Conservation (phyloP, 2,888 invertebrate species). For the Drosophila vallismaia region DNA sequence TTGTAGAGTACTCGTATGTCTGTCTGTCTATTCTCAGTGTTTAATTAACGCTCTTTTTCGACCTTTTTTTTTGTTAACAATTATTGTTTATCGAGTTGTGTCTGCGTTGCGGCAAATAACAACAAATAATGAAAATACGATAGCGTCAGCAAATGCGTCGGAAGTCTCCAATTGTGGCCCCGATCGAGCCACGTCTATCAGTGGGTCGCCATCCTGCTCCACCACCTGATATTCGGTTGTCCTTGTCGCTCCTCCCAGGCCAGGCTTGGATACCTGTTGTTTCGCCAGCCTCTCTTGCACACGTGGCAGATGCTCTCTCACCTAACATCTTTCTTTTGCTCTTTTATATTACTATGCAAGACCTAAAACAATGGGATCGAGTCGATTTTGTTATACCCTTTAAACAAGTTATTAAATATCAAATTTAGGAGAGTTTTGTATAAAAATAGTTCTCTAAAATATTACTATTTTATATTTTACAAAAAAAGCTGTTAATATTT, state of each 20-base stretch:
- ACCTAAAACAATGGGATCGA: slow-evolving; percentile 13
- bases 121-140: slow-evolving; percentile 23
- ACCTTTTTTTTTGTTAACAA: slow-evolving; percentile 41
- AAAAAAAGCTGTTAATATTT: neutral
- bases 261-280: slow-evolving; percentile 31
- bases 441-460: no score
- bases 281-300: slow-evolving; percentile 4
- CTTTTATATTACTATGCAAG: slow-evolving; percentile 15
- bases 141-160: slow-evolving; percentile 57
- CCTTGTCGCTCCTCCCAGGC: slow-evolving; percentile 10
- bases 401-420: neutral
- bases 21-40: slow-evolving; percentile 49
- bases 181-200: slow-evolving; percentile 67
- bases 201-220: slow-evolving; percentile 9
- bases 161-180: slow-evolving; percentile 9
- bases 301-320: slow-evolving; percentile 28
- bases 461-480: neutral
- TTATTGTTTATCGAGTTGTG: slow-evolving; percentile 62
- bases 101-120: slow-evolving; percentile 41
- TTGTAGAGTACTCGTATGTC: slow-evolving; percentile 26
- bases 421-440: no score
- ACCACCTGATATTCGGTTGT: slow-evolving; percentile 8
- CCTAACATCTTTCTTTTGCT: slow-evolving; percentile 1
- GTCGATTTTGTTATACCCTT: neutral
- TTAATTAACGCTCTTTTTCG: slow-evolving; percentile 65